A percentile compares a stretch with the other conserved stretches of the same genome.
Conservation (phyloP, 2,888 invertebrate species). For the Zaprionus obscuricornis region DNA sequence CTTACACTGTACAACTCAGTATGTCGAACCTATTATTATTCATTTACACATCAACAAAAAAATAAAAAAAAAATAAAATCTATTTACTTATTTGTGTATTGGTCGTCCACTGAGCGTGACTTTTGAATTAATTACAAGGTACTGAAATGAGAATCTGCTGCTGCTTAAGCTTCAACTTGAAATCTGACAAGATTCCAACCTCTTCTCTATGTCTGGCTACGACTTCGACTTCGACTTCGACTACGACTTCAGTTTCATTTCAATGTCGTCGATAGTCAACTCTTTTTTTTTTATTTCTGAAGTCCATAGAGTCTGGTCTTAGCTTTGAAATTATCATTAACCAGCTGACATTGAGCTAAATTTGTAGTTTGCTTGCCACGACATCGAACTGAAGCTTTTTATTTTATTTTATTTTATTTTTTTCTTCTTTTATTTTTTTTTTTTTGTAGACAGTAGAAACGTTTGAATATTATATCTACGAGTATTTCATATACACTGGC, state of each 20-base stretch:
- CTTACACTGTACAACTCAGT: no score
- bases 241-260: slow-evolving; percentile 1
- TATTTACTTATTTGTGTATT: slow-evolving; percentile 5
- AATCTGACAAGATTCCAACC: no score
- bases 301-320: slow-evolving; percentile 21
- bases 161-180: not conserved
- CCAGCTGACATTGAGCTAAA: slow-evolving; percentile 74
- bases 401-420: no score
- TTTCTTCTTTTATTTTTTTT: no score
- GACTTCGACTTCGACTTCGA: slow-evolving; percentile 2
- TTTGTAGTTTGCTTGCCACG: slow-evolving; percentile 37
- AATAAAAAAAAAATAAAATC: no score
- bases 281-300: slow-evolving; percentile 27
- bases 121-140: slow-evolving; percentile 49
- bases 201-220: no score
- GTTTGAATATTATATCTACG: slow-evolving; percentile 22
- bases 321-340: slow-evolving; percentile 48
- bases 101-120: slow-evolving; percentile 29
- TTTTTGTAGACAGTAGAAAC: no score
- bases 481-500: slow-evolving; percentile 29
- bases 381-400: slow-evolving; percentile 14
- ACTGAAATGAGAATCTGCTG: slow-evolving; percentile 40
- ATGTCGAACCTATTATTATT: slow-evolving; percentile 1
- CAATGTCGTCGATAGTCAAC: slow-evolving; percentile 36
- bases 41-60: slow-evolving; percentile 11